A percentile compares a stretch with the other conserved stretches of the same genome.
These are phyloP conservation scores for Fringilla coelebs DNA, from an alignment of 2,797 vertebrate species.

Conservation along the genomic window DNA sequence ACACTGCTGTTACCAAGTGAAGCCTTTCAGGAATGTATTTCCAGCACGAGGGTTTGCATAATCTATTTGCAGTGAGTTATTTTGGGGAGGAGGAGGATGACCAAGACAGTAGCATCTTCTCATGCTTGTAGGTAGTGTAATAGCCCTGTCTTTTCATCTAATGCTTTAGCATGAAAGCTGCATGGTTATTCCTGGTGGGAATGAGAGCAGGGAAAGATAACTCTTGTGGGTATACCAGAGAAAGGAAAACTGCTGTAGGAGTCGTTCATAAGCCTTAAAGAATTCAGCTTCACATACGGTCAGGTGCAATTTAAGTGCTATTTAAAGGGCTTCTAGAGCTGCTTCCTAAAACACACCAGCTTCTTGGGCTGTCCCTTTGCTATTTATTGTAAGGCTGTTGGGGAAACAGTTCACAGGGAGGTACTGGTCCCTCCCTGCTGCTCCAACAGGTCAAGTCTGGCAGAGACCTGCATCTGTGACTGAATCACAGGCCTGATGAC, in stretches of 20 bases:
- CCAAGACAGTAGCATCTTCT: not conserved
- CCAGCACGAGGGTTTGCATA: not conserved
- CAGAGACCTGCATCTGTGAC: not conserved
- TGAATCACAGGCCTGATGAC: not conserved
- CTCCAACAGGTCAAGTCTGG: not conserved
- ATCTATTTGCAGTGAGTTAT: not conserved
- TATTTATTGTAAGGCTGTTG: not conserved
- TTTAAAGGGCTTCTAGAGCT: not conserved
- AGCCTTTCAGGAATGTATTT: not conserved
- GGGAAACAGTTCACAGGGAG: not conserved
- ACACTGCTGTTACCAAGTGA: not conserved
- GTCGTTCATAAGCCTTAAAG: not conserved
- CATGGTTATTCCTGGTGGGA: not conserved
- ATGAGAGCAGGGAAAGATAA: not conserved
- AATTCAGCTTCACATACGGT: not conserved
- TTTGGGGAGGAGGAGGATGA: not conserved
- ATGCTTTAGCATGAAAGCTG: not conserved
- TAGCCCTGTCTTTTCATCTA: not conserved
- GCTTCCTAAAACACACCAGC: not conserved
- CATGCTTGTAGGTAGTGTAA: not conserved
- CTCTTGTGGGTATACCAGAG: not conserved
- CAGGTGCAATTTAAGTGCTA: not conserved
- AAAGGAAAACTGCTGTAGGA: not conserved
- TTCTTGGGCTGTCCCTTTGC: not conserved
- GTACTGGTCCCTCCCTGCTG: not conserved